These are phyloP conservation scores for Drosophila repleta DNA, from an alignment of 1,140 invertebrate genomes.

Conservation along the genomic window DNA sequence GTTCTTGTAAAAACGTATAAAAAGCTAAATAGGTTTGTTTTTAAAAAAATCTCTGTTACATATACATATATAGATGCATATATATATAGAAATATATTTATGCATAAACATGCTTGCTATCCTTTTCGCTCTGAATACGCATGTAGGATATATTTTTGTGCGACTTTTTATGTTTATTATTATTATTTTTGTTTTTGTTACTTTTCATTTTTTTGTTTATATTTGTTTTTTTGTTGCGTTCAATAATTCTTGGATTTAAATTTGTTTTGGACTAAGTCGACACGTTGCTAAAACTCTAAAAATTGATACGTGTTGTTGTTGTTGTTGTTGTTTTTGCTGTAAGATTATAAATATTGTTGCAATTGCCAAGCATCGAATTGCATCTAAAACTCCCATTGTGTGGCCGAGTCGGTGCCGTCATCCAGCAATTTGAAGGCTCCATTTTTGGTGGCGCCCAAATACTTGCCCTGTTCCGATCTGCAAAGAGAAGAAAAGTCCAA, in stretches of 20 bases:
- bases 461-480: conserved; percentile 87
- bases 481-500: not conserved
- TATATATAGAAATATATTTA: conserved; percentile 27
- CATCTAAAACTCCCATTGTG: conserved; percentile 96
- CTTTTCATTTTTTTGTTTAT: conserved; percentile 10
- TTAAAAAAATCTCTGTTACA: conserved; percentile 62
- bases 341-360: conserved; percentile 16
- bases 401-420: conserved; percentile 91
- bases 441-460: conserved; percentile 96
- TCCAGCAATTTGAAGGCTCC: conserved; percentile 94
- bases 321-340: conserved; percentile 25
- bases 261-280: conserved; percentile 36
- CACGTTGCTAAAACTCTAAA: conserved; percentile 35
- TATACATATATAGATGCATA: conserved; percentile 41
- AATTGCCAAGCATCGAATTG: conserved; percentile 14
- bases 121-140: conserved; percentile 17
- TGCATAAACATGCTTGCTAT: conserved; percentile 12
- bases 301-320: conserved; percentile 53
- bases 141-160: conserved; percentile 54
- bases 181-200: conserved; percentile 14
- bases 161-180: conserved; percentile 31
- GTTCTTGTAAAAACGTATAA: conserved; percentile 76
- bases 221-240: conserved; percentile 19
- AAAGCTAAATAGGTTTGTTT: conserved; percentile 75
- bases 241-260: conserved; percentile 3